Conservation (phyloP, 1,140 invertebrate species). For the Panagrolaimus sp. region DNA sequence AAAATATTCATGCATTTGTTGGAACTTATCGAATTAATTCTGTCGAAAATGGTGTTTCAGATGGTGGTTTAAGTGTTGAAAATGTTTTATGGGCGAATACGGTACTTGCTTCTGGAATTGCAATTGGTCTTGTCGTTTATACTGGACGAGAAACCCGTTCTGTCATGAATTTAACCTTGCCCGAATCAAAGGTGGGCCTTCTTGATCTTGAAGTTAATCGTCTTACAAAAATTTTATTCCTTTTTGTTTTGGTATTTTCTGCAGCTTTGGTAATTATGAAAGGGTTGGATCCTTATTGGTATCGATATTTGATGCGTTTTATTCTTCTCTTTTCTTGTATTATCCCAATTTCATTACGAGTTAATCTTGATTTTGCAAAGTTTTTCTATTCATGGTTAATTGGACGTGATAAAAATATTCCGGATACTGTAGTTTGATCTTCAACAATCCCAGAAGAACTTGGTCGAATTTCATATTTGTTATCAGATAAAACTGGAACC, state of each 20-base stretch:
- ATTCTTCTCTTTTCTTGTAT: constrained; percentile 96
- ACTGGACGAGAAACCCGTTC: constrained; percentile 90
- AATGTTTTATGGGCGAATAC: constrained; percentile 98
- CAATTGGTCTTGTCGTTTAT: constrained; percentile 87
- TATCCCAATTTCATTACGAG: constrained; percentile 91
- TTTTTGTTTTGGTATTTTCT: constrained; percentile 80
- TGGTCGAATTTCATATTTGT: constrained; percentile 84
- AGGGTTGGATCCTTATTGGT: constrained; percentile 68
- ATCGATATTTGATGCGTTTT: constrained; percentile 89
- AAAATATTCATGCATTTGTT: constrained; percentile 94
- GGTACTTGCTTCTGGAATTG: constrained; percentile 87
- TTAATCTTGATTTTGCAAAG: constrained; percentile 98
- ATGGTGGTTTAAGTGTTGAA: constrained; percentile 83
- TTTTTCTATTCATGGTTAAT: constrained; percentile 94
- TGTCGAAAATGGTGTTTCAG: constrained; percentile 62
- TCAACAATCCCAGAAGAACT: constrained; percentile 97
- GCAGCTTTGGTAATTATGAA: constrained; percentile 77
- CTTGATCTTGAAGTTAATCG: constrained; percentile 74
- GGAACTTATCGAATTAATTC: constrained; percentile 68
- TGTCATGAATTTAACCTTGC: constrained; percentile 95
- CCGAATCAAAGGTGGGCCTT: constrained; percentile 85
- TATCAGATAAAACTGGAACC: constrained; percentile 97
- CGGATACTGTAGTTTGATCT: constrained; percentile 91
- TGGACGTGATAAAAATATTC: constrained; percentile 82
- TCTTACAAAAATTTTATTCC: constrained; percentile 72